Conservation (phyloP, 2,113 vertebrate species). For the Aegypius monachus region DNA sequence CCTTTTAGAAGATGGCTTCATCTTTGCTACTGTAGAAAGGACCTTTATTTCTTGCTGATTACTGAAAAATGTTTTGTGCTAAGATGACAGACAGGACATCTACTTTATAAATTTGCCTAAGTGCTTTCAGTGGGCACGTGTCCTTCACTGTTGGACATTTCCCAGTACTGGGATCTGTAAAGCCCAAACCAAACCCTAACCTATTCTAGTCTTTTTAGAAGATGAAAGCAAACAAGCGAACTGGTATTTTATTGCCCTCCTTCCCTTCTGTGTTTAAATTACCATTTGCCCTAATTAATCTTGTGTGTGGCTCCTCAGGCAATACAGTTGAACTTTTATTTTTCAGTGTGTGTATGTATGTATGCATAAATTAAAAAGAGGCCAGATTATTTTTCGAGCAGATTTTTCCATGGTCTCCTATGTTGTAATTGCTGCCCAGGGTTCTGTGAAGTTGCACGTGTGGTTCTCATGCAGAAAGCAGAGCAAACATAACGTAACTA, state of each 20-base stretch:
- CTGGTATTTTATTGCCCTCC: neutral
- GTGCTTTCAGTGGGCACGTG: neutral
- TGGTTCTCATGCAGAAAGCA: constrained; percentile 7
- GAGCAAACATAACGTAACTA: neutral
- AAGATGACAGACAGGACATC: neutral
- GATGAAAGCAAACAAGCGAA: neutral
- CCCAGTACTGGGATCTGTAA: neutral
- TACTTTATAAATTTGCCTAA: neutral
- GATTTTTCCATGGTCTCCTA: neutral
- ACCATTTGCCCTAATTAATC: neutral
- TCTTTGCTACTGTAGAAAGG: neutral
- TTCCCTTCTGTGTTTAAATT: neutral
- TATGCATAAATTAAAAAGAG: neutral
- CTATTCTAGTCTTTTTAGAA: neutral
- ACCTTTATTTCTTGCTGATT: neutral
- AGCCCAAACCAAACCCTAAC: neutral
- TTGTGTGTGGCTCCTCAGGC: neutral
- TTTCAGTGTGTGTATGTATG: neutral
- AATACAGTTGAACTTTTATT: neutral
- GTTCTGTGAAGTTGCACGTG: neutral
- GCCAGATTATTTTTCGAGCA: neutral
- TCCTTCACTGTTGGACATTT: neutral
- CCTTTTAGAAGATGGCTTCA: neutral
- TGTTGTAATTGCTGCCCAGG: neutral
- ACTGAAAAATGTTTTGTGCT: neutral